Base-by-base conservation (phyloP, 2,113 vertebrate species). In the Cygnus buccinator region DNA sequence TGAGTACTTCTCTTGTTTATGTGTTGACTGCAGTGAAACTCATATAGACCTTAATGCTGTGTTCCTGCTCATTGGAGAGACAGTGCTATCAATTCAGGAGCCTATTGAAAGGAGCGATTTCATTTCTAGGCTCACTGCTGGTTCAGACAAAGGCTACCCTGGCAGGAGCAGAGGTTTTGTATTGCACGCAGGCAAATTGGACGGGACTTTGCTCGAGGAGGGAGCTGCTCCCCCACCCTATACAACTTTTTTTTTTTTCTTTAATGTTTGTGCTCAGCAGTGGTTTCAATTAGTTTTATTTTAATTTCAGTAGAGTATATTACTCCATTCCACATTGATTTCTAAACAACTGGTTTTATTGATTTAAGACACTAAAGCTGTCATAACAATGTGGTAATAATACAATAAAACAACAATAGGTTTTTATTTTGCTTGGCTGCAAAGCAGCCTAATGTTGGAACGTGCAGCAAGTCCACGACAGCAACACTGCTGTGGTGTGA, bases 401-500 rank as follows among this genome's bases (percentile, higher is more conserved):
- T 8, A 1, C 1, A 3, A 31, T 10, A 11, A 44, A 79, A 14
- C 59, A 35, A 13, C 21, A 17, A 22, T 6, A 37, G 33, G 18
- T 22, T 46, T 65, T 44, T 1, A 2, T 7, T 48, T 26, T 35
- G 28, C 84, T 29, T 29, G 77, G 76, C 87, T 87, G 77, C 62
- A 4, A 48, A 28, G 9, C 50, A 50, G 52, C 39, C 29, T 11
- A 0, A 8, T 12, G 39, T 33, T 26, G 58, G 37, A 59, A 13
- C 6, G 1, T 5, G 35, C 46, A 22, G 57, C 8, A 19, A 11
- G 26, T 43, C 83, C 22, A 37, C 6, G 0, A 2, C 33, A 43
- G 39, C 52, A 11, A 7, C 46, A 33, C 44, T 44, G 2, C 33
- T 8, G 0, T 2, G 48, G 11, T 39, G 66, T n/a, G 31, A 4